A percentile compares a stretch with the other conserved stretches of the same genome.
Evolutionary conservation across 2,113 vertebrate species (phyloP).

Genomic region (Piaya cayana): DNA sequence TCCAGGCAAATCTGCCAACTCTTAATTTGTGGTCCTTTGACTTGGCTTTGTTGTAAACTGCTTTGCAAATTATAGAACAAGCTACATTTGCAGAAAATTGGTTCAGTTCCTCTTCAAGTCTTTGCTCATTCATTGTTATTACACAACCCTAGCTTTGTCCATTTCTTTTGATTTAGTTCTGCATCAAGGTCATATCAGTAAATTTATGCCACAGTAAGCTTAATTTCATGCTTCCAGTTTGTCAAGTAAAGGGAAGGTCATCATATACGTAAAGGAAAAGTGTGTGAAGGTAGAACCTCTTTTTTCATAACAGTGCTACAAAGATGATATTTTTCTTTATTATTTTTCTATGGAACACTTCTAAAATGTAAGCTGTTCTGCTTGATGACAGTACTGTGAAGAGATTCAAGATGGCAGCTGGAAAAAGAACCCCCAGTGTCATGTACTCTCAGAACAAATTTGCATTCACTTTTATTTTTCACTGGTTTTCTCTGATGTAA

Average conservation of each 20-base stretch:
- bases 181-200: not conserved
- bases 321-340: not conserved
- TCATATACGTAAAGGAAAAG: not conserved
- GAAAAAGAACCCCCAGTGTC: not conserved
- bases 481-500: not conserved
- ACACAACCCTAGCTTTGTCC: not conserved
- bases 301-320: not conserved
- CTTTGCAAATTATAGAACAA: not conserved
- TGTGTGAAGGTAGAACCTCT: not conserved
- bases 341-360: not conserved
- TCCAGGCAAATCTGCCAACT: not conserved
- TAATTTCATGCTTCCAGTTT: not conserved
- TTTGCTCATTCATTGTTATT: not conserved
- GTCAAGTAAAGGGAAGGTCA: not conserved
- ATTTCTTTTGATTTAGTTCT: not conserved
- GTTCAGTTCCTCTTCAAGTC: not conserved
- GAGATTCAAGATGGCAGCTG: not conserved
- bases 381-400: not conserved
- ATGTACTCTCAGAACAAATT: not conserved
- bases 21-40: not conserved
- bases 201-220: not conserved
- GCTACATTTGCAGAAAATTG: not conserved
- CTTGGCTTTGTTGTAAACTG: not conserved
- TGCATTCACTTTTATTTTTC: not conserved
- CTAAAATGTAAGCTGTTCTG: not conserved